phyloP scores from a whole-genome alignment of 2,797 vertebrate species.

The Avahi laniger region DNA sequence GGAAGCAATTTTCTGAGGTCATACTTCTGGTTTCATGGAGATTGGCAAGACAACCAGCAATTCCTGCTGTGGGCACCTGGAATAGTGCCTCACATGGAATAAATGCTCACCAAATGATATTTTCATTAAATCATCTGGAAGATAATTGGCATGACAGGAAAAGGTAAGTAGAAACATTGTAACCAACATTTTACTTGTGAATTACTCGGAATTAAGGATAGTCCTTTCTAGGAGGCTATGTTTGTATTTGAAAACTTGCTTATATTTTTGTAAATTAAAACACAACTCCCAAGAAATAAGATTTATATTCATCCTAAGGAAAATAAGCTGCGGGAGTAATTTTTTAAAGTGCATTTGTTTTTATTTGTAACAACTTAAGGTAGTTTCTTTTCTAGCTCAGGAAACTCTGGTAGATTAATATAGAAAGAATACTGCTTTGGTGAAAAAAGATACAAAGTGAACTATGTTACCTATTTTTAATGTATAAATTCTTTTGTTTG shows the following conservation, averaged over 20 bases:
- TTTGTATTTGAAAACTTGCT: slow-evolving; percentile 48
- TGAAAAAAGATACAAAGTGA: not conserved
- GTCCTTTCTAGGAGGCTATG: not conserved
- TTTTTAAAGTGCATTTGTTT: slow-evolving; percentile 14
- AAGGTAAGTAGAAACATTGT: slow-evolving; percentile 24
- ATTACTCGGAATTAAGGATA: slow-evolving; percentile 4
- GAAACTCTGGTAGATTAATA: slow-evolving; percentile 11
- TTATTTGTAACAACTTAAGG: slow-evolving; percentile 5
- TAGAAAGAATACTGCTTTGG: not conserved
- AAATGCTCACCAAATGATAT: not conserved
- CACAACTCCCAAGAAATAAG: not conserved
- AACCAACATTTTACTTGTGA: not conserved
- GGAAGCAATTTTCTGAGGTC: not conserved
- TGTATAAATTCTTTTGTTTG: slow-evolving; percentile 20
- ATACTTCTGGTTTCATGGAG: not conserved
- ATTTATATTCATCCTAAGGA: slow-evolving; percentile 37
- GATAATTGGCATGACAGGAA: not conserved
- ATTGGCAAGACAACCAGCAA: not conserved
- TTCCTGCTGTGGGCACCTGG: not conserved
- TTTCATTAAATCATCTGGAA: slow-evolving; percentile 37
- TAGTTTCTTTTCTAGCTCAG: not conserved
- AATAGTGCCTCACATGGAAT: not conserved
- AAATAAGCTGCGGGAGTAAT: not conserved
- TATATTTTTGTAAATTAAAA: slow-evolving; percentile 50
- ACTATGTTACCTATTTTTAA: not conserved